A percentile compares a stretch with the other conserved stretches of the same genome.
These are phyloP conservation scores for Cinara cedri DNA, from an alignment of 2,888 invertebrate genomes.

Conservation along the genomic window DNA sequence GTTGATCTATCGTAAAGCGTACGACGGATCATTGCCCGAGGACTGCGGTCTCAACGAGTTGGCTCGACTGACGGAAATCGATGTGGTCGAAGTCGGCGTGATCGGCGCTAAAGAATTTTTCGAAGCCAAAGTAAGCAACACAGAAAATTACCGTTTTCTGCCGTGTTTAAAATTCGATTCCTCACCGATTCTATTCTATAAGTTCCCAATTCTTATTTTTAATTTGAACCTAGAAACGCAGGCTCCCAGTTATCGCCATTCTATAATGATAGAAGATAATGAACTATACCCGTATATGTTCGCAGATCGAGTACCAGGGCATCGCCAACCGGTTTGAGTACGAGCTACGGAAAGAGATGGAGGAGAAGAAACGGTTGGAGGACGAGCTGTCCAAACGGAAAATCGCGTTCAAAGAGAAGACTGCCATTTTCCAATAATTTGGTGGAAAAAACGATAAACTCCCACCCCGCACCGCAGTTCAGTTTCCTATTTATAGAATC, in stretches of 20 bases:
- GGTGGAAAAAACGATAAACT: not conserved
- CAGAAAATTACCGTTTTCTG: too few relatives aligned
- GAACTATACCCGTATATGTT: constrained; percentile 60
- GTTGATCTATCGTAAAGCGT: constrained; percentile 80
- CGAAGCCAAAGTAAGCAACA: constrained; percentile 79
- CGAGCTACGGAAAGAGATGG: constrained; percentile 91
- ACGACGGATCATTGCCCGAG: constrained; percentile 84
- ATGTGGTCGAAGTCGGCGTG: constrained; percentile 93
- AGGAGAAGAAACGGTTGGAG: constrained; percentile 81
- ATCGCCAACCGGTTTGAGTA: constrained; percentile 87
- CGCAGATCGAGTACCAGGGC: constrained; percentile 81
- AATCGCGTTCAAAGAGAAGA: constrained; percentile 86
- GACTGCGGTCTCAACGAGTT: constrained; percentile 87
- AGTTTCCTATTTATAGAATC: constrained; percentile 26
- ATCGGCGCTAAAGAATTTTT: constrained; percentile 94
- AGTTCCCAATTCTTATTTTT: too few relatives aligned
- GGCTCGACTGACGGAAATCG: constrained; percentile 86
- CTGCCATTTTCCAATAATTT: constrained; percentile 74
- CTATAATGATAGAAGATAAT: too few relatives aligned
- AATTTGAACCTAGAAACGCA: too few relatives aligned
- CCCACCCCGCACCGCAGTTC: not conserved
- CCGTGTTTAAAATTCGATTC: too few relatives aligned
- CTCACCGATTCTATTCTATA: too few relatives aligned
- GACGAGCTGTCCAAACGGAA: constrained; percentile 82
- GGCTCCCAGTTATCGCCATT: too few relatives aligned